Evolutionary conservation across 1,140 invertebrate genomes (phyloP).

Genomic region (Leptonema lineaticorne): DNA sequence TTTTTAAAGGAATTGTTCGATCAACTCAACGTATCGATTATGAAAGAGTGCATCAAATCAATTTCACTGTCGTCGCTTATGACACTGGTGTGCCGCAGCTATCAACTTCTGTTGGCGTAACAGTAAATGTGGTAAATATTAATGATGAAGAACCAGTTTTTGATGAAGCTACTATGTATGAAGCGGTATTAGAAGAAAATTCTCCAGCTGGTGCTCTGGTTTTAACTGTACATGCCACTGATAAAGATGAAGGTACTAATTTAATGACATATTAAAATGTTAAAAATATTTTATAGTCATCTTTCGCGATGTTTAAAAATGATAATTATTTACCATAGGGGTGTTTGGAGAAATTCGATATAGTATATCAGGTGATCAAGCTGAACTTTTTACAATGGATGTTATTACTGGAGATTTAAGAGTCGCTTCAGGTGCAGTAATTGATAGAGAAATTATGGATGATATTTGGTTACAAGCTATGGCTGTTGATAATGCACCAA

Average conservation of each 20-base stretch:
- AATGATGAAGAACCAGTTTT: slow-evolving; percentile 88
- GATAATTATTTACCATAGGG: slow-evolving; percentile 44
- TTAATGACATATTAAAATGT: background rate
- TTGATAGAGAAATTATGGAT: slow-evolving; percentile 77
- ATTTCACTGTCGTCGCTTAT: slow-evolving; percentile 77
- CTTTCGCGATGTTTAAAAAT: background rate
- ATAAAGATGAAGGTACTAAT: slow-evolving; percentile 68
- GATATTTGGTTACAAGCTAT: slow-evolving; percentile 76
- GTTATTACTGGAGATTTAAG: slow-evolving; percentile 74
- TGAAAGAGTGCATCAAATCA: slow-evolving; percentile 72
- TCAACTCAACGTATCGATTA: slow-evolving; percentile 80
- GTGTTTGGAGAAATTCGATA: slow-evolving; percentile 75
- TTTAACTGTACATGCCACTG: slow-evolving; percentile 68
- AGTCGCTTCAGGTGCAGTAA: slow-evolving; percentile 67
- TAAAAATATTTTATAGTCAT: background rate
- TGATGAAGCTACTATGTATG: slow-evolving; percentile 63
- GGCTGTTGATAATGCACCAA: slow-evolving; percentile 76
- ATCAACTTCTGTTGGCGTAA: slow-evolving; percentile 71
- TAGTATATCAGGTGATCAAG: slow-evolving; percentile 71
- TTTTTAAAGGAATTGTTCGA: slow-evolving; percentile 69
- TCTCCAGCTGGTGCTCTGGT: slow-evolving; percentile 68
- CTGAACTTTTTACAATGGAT: slow-evolving; percentile 70
- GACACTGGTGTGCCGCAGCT: slow-evolving; percentile 83
- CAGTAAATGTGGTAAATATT: slow-evolving; percentile 77
- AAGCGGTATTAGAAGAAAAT: slow-evolving; percentile 73